phyloP scores from a whole-genome alignment of 1,140 invertebrate species.

The Monochamus saltuarius region DNA sequence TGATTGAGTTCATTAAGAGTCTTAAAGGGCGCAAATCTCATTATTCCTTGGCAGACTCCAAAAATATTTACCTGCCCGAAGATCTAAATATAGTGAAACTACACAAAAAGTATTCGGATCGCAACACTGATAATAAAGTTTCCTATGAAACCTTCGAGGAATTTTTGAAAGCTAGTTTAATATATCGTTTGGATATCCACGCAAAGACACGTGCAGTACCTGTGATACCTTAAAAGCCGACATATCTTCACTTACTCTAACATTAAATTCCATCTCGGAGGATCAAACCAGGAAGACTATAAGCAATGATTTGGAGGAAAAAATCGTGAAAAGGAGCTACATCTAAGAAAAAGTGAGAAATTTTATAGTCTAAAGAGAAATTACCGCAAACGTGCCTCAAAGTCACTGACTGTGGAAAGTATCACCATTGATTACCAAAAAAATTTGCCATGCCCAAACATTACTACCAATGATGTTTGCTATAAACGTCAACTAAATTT shows the following conservation, averaged over 20 bases:
- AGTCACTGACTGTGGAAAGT: conserved; percentile 1
- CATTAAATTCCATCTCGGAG: conserved; percentile 16
- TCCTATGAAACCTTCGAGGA: conserved; percentile 20
- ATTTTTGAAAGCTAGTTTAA: conserved; percentile 29
- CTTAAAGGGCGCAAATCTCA: conserved; percentile 16
- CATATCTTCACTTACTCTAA: conserved; percentile 16
- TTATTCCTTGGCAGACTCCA: conserved; percentile 7
- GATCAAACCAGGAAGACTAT: conserved; percentile 5
- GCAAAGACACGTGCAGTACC: conserved; percentile 6
- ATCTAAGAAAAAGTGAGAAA: background rate
- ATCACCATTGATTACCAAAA: background rate
- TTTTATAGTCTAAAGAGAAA: conserved; percentile 2
- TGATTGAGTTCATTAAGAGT: conserved; percentile 16
- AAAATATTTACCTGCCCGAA: conserved; percentile 19
- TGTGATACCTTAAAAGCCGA: conserved; percentile 15
- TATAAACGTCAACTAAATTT: conserved; percentile 26
- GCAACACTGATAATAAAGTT: background rate
- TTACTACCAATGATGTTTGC: too few relatives aligned
- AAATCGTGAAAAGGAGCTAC: background rate
- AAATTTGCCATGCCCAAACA: conserved; percentile 12
- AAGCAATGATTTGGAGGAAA: conserved; percentile 3
- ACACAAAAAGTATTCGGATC: conserved; percentile 16
- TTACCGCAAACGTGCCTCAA: conserved; percentile 1
- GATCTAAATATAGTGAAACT: conserved; percentile 28
- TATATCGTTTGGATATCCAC: conserved; percentile 28